These are phyloP conservation scores for Theretra japonica DNA, from an alignment of 2,888 invertebrate genomes.

Conservation along the genomic window DNA sequence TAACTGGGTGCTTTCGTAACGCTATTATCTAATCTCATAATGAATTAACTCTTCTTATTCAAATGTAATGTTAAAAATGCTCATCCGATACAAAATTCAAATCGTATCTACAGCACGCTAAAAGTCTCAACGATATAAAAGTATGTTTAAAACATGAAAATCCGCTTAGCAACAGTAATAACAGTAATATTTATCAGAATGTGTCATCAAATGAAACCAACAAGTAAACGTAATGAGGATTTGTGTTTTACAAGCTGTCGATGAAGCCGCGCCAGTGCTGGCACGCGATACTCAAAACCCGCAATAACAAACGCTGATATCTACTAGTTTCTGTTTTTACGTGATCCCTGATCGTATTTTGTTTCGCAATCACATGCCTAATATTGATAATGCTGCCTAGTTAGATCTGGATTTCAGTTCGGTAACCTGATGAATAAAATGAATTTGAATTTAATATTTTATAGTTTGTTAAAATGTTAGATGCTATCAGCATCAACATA, in stretches of 20 bases:
- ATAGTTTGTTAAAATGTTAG: too few relatives aligned
- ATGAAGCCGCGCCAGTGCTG: conserved; percentile 56
- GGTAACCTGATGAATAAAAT: too few relatives aligned
- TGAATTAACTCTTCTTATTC: too few relatives aligned
- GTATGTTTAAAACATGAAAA: not conserved
- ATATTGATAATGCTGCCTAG: not conserved
- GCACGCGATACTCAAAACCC: conserved; percentile 61
- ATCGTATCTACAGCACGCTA: not conserved
- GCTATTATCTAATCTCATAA: too few relatives aligned
- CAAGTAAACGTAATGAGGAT: conserved; percentile 28
- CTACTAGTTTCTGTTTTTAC: conserved; percentile 38
- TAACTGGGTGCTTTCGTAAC: too few relatives aligned
- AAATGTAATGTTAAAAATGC: too few relatives aligned
- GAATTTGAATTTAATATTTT: too few relatives aligned
- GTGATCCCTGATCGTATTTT: conserved; percentile 43
- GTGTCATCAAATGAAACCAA: conserved; percentile 26
- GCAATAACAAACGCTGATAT: conserved; percentile 32
- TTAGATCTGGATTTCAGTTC: too few relatives aligned
- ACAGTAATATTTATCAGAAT: not conserved
- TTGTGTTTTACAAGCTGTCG: conserved; percentile 38
- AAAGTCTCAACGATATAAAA: not conserved
- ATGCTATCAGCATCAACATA: too few relatives aligned
- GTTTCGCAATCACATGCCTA: conserved; percentile 40
- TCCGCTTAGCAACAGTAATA: conserved; percentile 9
- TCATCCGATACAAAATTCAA: not conserved